Base-by-base conservation (phyloP, 2,797 vertebrate species). In the Tokudaia muenninki region DNA sequence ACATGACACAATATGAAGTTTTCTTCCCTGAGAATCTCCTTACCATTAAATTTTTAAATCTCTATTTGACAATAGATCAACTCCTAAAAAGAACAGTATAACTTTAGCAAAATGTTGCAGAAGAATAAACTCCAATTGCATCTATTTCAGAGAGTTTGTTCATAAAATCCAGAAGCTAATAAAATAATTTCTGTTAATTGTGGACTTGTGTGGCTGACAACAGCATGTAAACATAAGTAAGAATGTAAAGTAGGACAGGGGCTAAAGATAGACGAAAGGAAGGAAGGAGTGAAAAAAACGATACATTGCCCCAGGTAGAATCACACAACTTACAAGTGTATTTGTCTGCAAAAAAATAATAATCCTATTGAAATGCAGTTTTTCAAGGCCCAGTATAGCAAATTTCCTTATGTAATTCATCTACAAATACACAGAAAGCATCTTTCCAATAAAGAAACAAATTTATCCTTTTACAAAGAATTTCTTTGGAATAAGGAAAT, bases 21-120 rank as follows among this genome's bases (percentile, higher is more conserved):
- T 59, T 86, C 70, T 84, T 77, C 34, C 11, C 21, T 34, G 24
- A 96, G 21, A 90, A 57, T 87, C 47, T 47, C 50, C 6, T 22
- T 22, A 65, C 37, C 6, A 57, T 80, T 82, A 89, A 88, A 89
- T 74, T 92, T 7, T 21, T 84, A 78, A 57, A 24, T 52, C 80
- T 81, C 6, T 61, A 89, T 87, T 95, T 79, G 75, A 79, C 44
- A 24, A 91, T 41, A 94, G 31, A 96, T 22, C 24, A 37, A 22
- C 2, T 92, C 29, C 81, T 87, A 63, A 79, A 95, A 78, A 83
- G 6, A 91, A 67, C 74, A 75, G 70, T 72, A 61, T 72, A 11
- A 37, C 44, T 31, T 93, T 47, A 44, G 3, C 16, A 96, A 81
- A 92, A 97, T 83, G 21, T 61, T 52, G 17, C 2, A 14, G 52